phyloP scores from a whole-genome alignment of 2,888 invertebrate species.

The Tinea pellionella region DNA sequence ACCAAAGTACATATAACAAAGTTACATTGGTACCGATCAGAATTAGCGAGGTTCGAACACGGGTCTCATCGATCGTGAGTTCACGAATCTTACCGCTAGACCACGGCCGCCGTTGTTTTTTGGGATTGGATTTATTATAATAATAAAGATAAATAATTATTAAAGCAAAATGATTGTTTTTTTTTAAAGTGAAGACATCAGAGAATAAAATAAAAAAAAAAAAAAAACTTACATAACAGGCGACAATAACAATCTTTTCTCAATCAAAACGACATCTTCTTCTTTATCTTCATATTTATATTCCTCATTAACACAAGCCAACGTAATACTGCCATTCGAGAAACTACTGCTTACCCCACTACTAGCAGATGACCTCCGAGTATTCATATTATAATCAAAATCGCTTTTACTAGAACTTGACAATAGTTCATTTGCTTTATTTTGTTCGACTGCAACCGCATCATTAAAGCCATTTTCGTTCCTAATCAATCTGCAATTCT shows the following conservation, averaged over 20 bases:
- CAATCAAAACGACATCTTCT: slow-evolving; percentile 76
- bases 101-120: no score
- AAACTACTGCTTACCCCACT: slow-evolving; percentile 57
- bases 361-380: slow-evolving; percentile 54
- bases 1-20: no score
- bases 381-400: slow-evolving; percentile 30
- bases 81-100: no score
- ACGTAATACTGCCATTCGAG: slow-evolving; percentile 52
- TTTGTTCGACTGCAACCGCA: slow-evolving; percentile 46
- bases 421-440: slow-evolving; percentile 51
- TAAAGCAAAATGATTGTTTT: no score
- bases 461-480: background rate
- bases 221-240: slow-evolving; percentile 61
- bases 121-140: no score
- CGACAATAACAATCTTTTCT: slow-evolving; percentile 69
- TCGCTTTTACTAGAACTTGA: slow-evolving; percentile 26
- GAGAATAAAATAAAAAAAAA: no score
- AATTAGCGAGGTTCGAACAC: no score
- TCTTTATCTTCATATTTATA: slow-evolving; percentile 81
- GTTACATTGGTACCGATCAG: no score
- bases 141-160: no score
- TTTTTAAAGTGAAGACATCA: no score
- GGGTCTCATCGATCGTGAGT: no score
- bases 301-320: slow-evolving; percentile 75
- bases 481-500: slow-evolving; percentile 24